phyloP scores from a whole-genome alignment of 2,888 invertebrate species.

The Drosophila histrio region DNA sequence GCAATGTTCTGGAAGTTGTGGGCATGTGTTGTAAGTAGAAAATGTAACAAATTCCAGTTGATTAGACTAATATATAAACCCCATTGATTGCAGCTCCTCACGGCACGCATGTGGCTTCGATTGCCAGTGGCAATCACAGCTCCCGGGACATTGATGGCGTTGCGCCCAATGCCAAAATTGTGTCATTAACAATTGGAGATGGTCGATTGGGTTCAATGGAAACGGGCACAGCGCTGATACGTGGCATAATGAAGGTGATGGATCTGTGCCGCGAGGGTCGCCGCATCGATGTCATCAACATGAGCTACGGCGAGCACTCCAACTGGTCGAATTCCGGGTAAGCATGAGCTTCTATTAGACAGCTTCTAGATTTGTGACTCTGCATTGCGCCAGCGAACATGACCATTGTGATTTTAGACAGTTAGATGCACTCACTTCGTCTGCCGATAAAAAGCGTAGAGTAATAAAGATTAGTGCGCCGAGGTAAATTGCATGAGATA shows the following conservation, averaged over 20 bases:
- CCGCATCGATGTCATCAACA: constrained; percentile 95
- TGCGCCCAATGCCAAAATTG: constrained; percentile 97
- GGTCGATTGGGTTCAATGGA: constrained; percentile 97
- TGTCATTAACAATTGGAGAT: constrained; percentile 97
- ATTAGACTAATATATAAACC: constrained; percentile 9
- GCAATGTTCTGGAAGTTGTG: constrained; percentile 95
- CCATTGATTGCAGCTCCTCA: constrained; percentile 90
- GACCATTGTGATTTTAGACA: constrained; percentile 15
- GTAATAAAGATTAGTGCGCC: constrained; percentile 55
- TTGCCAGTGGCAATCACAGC: constrained; percentile 94
- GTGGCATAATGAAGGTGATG: constrained; percentile 96
- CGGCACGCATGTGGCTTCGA: constrained; percentile 98
- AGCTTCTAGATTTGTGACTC: background rate
- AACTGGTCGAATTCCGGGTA: constrained; percentile 96
- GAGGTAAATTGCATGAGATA: constrained; percentile 62
- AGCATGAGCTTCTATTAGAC: constrained; percentile 64
- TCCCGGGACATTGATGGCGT: constrained; percentile 95
- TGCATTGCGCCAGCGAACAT: background rate
- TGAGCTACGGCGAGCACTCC: constrained; percentile 98
- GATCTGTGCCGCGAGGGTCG: constrained; percentile 86
- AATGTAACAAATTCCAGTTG: background rate
- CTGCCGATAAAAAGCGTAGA: constrained; percentile 70
- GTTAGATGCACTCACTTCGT: constrained; percentile 21
- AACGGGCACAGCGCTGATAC: constrained; percentile 95
- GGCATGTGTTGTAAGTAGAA: constrained; percentile 93